Evolutionary conservation across 1,140 invertebrate genomes (phyloP), one percentile per base, ranked within the genome.

Genomic region (Pseudoatta argentina): DNA sequence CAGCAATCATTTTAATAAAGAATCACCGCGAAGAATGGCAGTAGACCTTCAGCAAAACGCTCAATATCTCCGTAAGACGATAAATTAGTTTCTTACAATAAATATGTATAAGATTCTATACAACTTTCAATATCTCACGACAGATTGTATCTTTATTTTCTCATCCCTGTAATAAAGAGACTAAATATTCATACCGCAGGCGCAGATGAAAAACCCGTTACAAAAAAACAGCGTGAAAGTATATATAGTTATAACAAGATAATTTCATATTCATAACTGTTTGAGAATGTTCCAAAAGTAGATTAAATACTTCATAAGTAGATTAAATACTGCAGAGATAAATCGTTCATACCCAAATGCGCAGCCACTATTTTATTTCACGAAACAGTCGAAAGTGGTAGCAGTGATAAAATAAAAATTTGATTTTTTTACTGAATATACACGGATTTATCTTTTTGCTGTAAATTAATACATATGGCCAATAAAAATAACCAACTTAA

Each of bases 1-100:
- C 18, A 51, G 44, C 18, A 24, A 27, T 21, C 24, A 24, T 34
- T 79, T 79, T 79, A 81, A 81, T 55, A 81, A 78, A 66, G 76
- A 39, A 55, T 69, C 44, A 16, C 14, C 14, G 14, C 48, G n/a
- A 69, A 39, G 30, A 64, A 78, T n/a, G 18, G 21, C 18, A 27
- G 76, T 44, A 16, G 76, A 79, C n/a, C 10, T 57, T 21, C n/a
- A 1, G 66, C 51, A 27, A 44, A 39, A 59, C 79, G 12, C n/a
- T 82, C 48, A 72, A 59, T 51, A 75, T 75, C 24, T 67, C 21
- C 10, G 3, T 12, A 14, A 18, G 18, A 39, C 27, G 18, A 30
- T 24, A 61, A 73, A 73, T 16, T 21, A 55, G 3, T 44, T 59
- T 51, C 79, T 82, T 48, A 51, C 39, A 59, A 61, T 83, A 48